Conservation (phyloP, 2,888 invertebrate genomes). For the Lampropteryx suffumata region DNA sequence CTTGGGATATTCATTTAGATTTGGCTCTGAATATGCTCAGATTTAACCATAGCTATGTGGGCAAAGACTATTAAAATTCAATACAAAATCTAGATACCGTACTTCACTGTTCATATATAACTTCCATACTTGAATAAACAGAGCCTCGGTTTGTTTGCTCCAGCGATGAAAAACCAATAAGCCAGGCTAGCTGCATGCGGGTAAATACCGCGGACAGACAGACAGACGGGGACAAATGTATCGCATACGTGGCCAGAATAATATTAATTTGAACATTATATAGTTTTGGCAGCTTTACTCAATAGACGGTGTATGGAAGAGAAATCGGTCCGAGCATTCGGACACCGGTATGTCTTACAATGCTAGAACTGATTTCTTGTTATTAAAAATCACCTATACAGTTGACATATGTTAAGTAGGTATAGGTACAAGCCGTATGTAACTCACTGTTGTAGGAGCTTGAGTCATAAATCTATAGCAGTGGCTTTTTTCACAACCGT, state of each 20-base stretch:
- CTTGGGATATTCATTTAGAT: no score
- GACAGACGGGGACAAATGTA: slow-evolving; percentile 15
- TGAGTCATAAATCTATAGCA: neutral
- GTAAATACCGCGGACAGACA: slow-evolving; percentile 13
- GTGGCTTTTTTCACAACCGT: slow-evolving; percentile 3
- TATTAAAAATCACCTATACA: no score
- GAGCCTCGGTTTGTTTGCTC: slow-evolving; percentile 14
- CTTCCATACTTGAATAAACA: slow-evolving; percentile 7
- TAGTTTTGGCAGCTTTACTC: neutral
- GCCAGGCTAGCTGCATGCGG: neutral
- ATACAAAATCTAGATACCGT: neutral
- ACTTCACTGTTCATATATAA: slow-evolving; percentile 3
- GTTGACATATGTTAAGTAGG: no score
- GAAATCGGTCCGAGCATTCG: no score
- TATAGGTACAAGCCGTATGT: no score
- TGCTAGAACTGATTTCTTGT: no score
- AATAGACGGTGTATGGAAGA: no score
- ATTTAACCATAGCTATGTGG: no score
- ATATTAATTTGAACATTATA: neutral
- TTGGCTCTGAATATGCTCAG: no score
- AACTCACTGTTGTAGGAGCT: no score
- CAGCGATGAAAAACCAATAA: slow-evolving; percentile 27
- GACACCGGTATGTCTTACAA: no score
- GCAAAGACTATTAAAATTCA: no score
- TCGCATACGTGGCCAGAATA: neutral